Conservation (phyloP, 1,140 invertebrate species). For the Drosophila paulistorum region DNA sequence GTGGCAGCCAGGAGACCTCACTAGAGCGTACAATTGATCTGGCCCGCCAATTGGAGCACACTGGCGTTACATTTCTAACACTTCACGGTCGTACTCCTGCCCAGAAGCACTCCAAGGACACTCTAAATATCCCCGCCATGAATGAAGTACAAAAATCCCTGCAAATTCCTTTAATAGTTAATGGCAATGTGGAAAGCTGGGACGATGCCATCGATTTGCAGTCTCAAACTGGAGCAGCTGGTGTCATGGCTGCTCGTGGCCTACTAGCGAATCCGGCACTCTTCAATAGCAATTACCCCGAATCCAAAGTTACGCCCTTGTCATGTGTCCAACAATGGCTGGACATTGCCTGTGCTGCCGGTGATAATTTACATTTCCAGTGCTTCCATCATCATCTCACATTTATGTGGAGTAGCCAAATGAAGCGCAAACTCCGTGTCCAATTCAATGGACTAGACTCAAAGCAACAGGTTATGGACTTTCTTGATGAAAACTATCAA, state of each 20-base stretch:
- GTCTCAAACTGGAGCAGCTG: slow-evolving; percentile 89
- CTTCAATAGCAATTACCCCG: slow-evolving; percentile 88
- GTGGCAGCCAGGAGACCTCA: slow-evolving; percentile 73
- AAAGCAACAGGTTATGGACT: slow-evolving; percentile 88
- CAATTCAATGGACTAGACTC: slow-evolving; percentile 91
- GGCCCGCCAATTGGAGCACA: slow-evolving; percentile 91
- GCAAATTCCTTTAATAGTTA: slow-evolving; percentile 93
- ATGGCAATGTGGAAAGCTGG: slow-evolving; percentile 93
- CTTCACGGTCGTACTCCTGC: slow-evolving; percentile 94
- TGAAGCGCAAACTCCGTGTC: slow-evolving; percentile 88
- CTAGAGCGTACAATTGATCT: slow-evolving; percentile 83
- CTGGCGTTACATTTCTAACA: slow-evolving; percentile 94
- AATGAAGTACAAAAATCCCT: slow-evolving; percentile 87
- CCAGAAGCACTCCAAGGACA: slow-evolving; percentile 90
- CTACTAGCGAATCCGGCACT: slow-evolving; percentile 95
- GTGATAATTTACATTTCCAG: slow-evolving; percentile 87
- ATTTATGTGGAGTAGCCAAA: slow-evolving; percentile 94
- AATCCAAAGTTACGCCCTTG: slow-evolving; percentile 87
- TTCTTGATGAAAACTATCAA: slow-evolving; percentile 84
- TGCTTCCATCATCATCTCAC: slow-evolving; percentile 96
- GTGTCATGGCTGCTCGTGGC: slow-evolving; percentile 94
- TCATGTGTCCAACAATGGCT: slow-evolving; percentile 94
- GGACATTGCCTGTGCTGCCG: slow-evolving; percentile 85
- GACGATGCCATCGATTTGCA: slow-evolving; percentile 88
- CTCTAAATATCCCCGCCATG: slow-evolving; percentile 88